A percentile compares a stretch with the other conserved stretches of the same genome.
These are phyloP conservation scores for Serilophus lunatus DNA, from an alignment of 2,113 vertebrate genomes.

Conservation along the genomic window DNA sequence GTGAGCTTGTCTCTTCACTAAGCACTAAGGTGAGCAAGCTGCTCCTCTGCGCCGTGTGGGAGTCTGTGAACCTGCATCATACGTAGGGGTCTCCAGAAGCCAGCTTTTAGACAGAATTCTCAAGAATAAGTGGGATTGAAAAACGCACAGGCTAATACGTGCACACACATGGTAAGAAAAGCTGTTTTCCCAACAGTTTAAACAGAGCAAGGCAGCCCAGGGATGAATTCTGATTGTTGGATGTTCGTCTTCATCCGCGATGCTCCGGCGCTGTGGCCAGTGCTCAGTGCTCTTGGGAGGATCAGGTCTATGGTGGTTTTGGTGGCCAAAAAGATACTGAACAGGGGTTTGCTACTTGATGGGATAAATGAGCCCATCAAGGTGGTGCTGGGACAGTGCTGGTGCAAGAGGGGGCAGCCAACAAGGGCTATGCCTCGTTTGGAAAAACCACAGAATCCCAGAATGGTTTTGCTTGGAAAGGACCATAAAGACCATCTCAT, in stretches of 20 bases:
- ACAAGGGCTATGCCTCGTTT: rapidly evolving
- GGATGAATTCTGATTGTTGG: not conserved
- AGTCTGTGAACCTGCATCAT: not conserved
- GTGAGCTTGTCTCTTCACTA: not conserved
- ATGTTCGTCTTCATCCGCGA: rapidly evolving
- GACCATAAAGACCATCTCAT: not conserved
- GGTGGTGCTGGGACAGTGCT: not conserved
- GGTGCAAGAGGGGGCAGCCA: rapidly evolving
- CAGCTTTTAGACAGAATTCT: slow-evolving; percentile 51
- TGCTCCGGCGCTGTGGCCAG: rapidly evolving
- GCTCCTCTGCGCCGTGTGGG: not conserved
- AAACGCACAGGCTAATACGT: not conserved
- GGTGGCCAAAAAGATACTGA: not conserved
- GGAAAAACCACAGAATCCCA: not conserved
- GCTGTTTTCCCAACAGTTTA: not conserved
- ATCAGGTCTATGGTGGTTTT: rapidly evolving
- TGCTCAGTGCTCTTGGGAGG: not conserved
- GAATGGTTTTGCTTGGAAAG: not conserved
- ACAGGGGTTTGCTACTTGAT: not conserved
- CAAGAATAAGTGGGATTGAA: not conserved
- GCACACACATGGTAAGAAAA: not conserved
- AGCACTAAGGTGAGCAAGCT: not conserved
- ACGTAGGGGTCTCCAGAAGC: slow-evolving; percentile 51
- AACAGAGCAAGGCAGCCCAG: not conserved
- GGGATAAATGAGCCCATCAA: not conserved